Evolutionary conservation across 2,113 vertebrate species (phyloP).

Genomic region (Melierax canorus): DNA sequence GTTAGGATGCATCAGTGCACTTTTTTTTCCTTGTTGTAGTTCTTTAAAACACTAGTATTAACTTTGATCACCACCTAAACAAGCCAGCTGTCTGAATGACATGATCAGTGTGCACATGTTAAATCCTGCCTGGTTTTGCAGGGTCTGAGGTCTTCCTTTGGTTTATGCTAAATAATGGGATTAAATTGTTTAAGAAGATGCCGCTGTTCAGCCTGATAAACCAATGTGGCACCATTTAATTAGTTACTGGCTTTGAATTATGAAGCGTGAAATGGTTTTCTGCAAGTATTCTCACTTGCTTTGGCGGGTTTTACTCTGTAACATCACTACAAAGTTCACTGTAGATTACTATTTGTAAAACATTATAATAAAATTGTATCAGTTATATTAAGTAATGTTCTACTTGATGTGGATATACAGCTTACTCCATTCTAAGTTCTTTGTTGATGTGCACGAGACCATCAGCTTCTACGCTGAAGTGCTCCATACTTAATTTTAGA

Average conservation of each 20-base stretch:
- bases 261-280: background rate
- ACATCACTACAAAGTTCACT: background rate
- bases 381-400: background rate
- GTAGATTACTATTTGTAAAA: background rate
- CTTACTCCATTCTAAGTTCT: background rate
- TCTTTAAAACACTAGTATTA: background rate
- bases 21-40: background rate
- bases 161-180: background rate
- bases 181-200: background rate
- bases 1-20: background rate
- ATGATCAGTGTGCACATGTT: rapidly evolving
- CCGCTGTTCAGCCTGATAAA: background rate
- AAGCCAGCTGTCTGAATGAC: background rate
- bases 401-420: background rate
- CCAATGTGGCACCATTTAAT: background rate
- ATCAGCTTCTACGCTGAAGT: background rate
- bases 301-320: background rate
- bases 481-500: background rate
- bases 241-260: background rate
- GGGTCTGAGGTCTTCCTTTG: background rate
- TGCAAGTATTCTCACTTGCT: background rate
- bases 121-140: background rate
- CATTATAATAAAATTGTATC: background rate
- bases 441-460: background rate
- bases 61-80: background rate